A percentile compares a stretch with the other conserved stretches of the same genome.
Conservation (phyloP, 2,113 vertebrate species). For the Paramisgurnus dabryanus region DNA sequence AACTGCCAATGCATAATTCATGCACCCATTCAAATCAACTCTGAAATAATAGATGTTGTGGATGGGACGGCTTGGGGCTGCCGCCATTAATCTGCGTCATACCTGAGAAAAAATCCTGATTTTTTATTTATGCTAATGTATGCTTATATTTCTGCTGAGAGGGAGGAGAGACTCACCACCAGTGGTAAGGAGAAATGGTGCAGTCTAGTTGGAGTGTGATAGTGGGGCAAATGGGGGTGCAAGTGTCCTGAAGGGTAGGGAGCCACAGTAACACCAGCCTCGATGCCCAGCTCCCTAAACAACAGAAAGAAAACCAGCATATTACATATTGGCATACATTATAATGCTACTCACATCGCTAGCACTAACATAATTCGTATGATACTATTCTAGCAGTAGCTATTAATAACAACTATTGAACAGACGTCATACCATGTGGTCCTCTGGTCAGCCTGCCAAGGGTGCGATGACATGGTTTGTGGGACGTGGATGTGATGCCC, state of each 20-base stretch:
- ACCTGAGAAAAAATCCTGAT: conserved; percentile 56
- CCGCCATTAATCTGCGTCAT: conserved; percentile 60
- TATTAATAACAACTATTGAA: background rate
- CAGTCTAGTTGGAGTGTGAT: conserved; percentile 93
- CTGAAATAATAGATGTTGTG: conserved; percentile 66
- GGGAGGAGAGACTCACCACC: conserved; percentile 81
- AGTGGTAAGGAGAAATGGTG: conserved; percentile 95
- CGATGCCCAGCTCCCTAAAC: conserved; percentile 94
- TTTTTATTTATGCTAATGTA: conserved; percentile 66
- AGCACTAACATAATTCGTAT: no score
- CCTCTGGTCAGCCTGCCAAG: conserved; percentile 92
- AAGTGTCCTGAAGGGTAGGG: conserved; percentile 91
- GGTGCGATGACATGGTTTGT: conserved; percentile 98
- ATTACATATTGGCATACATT: background rate
- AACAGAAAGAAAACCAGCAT: conserved; percentile 19
- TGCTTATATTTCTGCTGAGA: conserved; percentile 48
- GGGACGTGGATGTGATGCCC: conserved; percentile 99
- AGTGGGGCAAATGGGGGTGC: conserved; percentile 95
- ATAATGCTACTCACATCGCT: background rate
- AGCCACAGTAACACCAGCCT: conserved; percentile 92
- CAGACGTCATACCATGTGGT: conserved; percentile 82
- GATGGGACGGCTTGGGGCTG: conserved; percentile 49
- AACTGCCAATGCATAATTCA: conserved; percentile 72
- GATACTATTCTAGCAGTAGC: no score
- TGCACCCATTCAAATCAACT: conserved; percentile 60